Evolutionary conservation across 2,113 vertebrate genomes (phyloP).

Genomic region (Cyprinodon tularosa): DNA sequence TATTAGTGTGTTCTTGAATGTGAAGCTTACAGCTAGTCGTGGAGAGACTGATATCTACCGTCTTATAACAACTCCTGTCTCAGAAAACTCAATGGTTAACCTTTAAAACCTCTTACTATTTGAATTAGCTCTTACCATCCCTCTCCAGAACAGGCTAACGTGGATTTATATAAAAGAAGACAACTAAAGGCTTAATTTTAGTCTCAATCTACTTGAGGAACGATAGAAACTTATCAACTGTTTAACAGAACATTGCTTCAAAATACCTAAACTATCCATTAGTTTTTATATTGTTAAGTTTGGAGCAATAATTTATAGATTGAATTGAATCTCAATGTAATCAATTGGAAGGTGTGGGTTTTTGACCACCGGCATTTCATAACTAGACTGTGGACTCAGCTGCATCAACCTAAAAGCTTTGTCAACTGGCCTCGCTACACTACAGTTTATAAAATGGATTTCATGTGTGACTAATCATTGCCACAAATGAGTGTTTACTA

Average conservation of each 20-base stretch:
- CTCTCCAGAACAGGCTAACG: no score
- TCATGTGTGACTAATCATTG: constrained; percentile 83
- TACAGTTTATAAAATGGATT: constrained; percentile 80
- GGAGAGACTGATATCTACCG: no score
- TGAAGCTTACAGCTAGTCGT: no score
- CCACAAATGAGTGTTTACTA: constrained; percentile 83
- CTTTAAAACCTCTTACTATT: no score
- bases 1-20: no score
- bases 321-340: constrained; percentile 15
- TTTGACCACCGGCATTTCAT: constrained; percentile 51
- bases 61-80: neutral
- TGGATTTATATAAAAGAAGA: no score
- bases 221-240: neutral
- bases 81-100: no score
- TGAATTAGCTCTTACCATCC: no score
- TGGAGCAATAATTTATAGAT: constrained; percentile 2
- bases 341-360: constrained; percentile 51
- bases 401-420: constrained; percentile 79
- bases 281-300: constrained; percentile 10
- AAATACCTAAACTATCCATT: neutral
- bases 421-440: constrained; percentile 68
- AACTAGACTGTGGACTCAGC: constrained; percentile 61
- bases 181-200: neutral
- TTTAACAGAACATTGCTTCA: neutral
- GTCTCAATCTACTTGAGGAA: neutral